Conservation (phyloP, 2,797 vertebrate species). For the Borostomias antarcticus region DNA sequence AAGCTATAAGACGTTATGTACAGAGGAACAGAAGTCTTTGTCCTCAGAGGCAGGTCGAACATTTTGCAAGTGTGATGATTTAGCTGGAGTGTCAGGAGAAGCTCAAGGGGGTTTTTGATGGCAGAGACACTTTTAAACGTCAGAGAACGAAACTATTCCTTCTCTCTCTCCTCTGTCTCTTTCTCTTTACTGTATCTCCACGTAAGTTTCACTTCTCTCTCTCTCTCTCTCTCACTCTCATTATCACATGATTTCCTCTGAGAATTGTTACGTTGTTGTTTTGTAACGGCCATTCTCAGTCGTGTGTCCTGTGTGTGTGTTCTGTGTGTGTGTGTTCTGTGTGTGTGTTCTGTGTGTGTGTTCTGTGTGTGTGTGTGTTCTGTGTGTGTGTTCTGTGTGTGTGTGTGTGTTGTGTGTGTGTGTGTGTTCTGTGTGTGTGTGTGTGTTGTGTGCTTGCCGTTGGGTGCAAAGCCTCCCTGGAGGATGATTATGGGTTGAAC, state of each 20-base stretch:
- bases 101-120: no score
- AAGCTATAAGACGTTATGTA: not conserved
- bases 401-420: no score
- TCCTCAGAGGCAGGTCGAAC: not conserved
- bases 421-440: no score
- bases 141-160: not conserved
- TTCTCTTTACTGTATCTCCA: slow-evolving; percentile 3
- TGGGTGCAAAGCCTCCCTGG: slow-evolving; percentile 47
- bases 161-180: slow-evolving; percentile 14
- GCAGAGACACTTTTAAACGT: no score
- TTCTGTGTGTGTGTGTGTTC: no score
- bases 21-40: not conserved
- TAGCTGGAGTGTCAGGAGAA: no score
- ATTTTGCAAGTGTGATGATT: not conserved
- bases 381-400: no score
- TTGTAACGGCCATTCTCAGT: not conserved
- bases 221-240: no score
- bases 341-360: no score
- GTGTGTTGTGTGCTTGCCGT: no score
- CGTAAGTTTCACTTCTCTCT: slow-evolving; percentile 31
- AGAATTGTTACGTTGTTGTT: not conserved
- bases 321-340: slow-evolving; percentile 34
- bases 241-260: no score
- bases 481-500: slow-evolving; percentile 53
- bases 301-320: not conserved